Base-by-base conservation (phyloP, 2,113 vertebrate species). In the Laticauda colubrina region DNA sequence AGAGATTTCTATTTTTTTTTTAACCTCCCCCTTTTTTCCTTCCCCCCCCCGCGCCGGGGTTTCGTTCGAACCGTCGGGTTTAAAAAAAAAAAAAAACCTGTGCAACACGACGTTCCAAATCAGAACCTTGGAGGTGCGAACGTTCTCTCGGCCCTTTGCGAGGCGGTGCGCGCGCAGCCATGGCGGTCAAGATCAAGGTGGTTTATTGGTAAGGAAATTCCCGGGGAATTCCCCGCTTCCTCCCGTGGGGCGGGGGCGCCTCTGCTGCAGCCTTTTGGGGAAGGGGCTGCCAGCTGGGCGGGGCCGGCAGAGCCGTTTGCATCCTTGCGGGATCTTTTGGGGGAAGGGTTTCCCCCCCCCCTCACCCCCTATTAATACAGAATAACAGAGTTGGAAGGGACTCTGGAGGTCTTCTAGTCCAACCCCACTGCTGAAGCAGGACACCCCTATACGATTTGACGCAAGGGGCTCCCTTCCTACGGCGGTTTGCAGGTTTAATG, bases 171-270 rank as follows among this genome's bases (percentile, higher is more conserved):
- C 59, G 57, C 21, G 57, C 1, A 8, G 53, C 2, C 92, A 93
- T 92, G 92, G 21, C 43, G 15, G 1, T 94, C 21, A n/a, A 34
- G 26, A 29, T 94, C 56, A 69, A 21, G 2, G 92, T 94, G 94
- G 86, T 94, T 1, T 94, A 94, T 15, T 94, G 94, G 94, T 94
- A 89, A 93, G 93, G 1, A 8, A 54, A 11, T 7, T 5, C 5
- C 88, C 88, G 43, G 34, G 18, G 21, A 5, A 51, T 51, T 15
- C 12, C 11, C 11, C 26, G 29, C 61, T 2, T 4, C 29, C 11
- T 11, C 10, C 26, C 11, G 26, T 1, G 2, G 57, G 23, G 8
- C 61, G 61, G 21, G 61, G 18, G 4, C 3, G 61, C 11, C 26
- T 29, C 48, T 51, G 48, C 59, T 61, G 61, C 59, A 26, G 9